Percentiles rank a stretch among this genome's conserved stretches.
Evolutionary conservation across 2,888 invertebrate genomes (phyloP).

Genomic region (Patella depressa): DNA sequence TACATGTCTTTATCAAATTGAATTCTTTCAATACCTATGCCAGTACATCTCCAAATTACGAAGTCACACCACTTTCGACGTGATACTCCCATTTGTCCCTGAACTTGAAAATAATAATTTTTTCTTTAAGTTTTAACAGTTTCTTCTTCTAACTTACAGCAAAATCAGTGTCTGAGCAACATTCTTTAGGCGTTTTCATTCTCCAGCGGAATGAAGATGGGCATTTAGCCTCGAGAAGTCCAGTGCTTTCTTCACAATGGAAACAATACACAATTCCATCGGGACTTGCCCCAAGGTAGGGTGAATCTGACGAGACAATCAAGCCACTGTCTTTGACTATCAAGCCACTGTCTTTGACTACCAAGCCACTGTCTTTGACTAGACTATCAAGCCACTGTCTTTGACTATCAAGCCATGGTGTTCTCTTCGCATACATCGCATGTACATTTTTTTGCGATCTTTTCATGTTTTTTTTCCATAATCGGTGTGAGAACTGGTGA

Average conservation of each 20-base stretch:
- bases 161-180: background rate
- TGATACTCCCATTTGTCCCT: slow-evolving; percentile 11
- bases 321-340: too few species aligned
- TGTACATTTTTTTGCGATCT: too few species aligned
- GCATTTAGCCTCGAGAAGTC: background rate
- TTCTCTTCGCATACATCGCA: too few species aligned
- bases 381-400: too few species aligned
- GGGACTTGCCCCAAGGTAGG: slow-evolving; percentile 9
- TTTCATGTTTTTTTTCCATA: too few species aligned
- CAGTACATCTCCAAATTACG: slow-evolving; percentile 1
- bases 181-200: background rate
- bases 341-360: too few species aligned
- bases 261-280: background rate
- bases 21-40: background rate
- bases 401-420: too few species aligned
- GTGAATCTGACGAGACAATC: background rate
- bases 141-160: background rate
- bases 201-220: background rate
- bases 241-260: slow-evolving; percentile 8
- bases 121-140: background rate
- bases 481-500: too few species aligned
- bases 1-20: background rate
- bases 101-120: slow-evolving; percentile 5
- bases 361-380: too few species aligned
- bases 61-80: slow-evolving; percentile 8